Evolutionary conservation across 2,888 invertebrate genomes (phyloP).

Genomic region (Bruchidius siliquastri): DNA sequence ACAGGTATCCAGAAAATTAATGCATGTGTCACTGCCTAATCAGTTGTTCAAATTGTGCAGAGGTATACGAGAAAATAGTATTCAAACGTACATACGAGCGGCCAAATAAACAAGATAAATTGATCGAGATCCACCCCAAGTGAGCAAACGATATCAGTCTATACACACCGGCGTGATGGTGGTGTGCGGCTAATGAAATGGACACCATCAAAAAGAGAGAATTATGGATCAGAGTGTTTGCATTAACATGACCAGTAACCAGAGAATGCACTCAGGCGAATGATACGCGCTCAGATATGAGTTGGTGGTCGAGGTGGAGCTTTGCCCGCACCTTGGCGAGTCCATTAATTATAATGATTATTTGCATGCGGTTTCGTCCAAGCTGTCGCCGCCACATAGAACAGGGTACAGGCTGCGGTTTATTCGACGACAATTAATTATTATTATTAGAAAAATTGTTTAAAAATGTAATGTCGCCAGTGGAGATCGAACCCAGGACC

Average conservation of each 20-base stretch:
- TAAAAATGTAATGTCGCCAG: too few species aligned
- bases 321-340: not conserved
- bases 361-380: not conserved
- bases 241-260: slow-evolving; percentile 2
- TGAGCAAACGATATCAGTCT: not conserved
- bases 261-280: slow-evolving; percentile 1
- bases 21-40: too few species aligned
- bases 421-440: too few species aligned
- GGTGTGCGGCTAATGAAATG: not conserved
- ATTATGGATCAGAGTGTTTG: slow-evolving; percentile 1
- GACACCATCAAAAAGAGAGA: not conserved
- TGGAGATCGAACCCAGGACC: too few species aligned
- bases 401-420: too few species aligned
- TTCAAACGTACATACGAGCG: too few species aligned
- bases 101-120: not conserved
- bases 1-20: too few species aligned
- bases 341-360: not conserved
- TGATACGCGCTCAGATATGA: slow-evolving; percentile 6
- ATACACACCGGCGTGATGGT: not conserved
- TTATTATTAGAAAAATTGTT: too few species aligned
- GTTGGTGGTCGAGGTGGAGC: not conserved
- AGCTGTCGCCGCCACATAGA: not conserved
- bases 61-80: too few species aligned
- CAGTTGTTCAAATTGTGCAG: too few species aligned
- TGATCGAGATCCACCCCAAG: not conserved